Conservation (phyloP, 1,140 invertebrate genomes). For the Temnothorax curvispinosus region DNA sequence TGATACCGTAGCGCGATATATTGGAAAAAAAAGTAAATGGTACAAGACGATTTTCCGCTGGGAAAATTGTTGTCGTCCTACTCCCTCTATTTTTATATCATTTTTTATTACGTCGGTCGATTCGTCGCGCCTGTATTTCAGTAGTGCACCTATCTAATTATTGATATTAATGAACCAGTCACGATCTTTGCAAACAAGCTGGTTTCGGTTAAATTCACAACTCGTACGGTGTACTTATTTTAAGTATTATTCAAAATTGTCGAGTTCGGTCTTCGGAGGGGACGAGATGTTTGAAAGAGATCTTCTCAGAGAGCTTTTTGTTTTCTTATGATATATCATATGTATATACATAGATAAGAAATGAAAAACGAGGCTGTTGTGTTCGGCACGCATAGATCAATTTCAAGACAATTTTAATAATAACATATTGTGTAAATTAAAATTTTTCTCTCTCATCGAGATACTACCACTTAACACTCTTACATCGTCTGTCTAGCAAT, state of each 20-base stretch:
- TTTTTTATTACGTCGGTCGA: slow-evolving; percentile 20
- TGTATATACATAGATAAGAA: slow-evolving; percentile 48
- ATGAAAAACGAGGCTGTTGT: slow-evolving; percentile 25
- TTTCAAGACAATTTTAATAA: slow-evolving; percentile 32
- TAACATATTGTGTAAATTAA: slow-evolving; percentile 30
- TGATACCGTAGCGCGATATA: neutral
- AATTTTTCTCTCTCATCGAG: neutral
- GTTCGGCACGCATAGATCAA: slow-evolving; percentile 55
- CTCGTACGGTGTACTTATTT: slow-evolving; percentile 71
- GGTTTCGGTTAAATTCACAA: slow-evolving; percentile 60
- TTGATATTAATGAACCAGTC: neutral
- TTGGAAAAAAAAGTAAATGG: slow-evolving; percentile 33
- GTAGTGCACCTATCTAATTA: slow-evolving; percentile 2
- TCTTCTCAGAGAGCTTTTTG: neutral
- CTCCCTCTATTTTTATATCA: neutral
- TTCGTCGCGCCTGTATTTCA: slow-evolving; percentile 43
- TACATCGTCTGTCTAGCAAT: slow-evolving; percentile 49
- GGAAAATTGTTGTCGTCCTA: slow-evolving; percentile 30
- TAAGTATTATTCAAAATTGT: slow-evolving; percentile 63
- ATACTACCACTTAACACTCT: slow-evolving; percentile 33
- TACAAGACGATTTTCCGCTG: slow-evolving; percentile 39
- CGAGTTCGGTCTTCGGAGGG: slow-evolving; percentile 43
- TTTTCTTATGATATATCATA: slow-evolving; percentile 32
- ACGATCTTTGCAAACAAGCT: slow-evolving; percentile 9
- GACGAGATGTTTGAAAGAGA: neutral